Evolutionary conservation across 1,140 invertebrate genomes (phyloP).

Genomic region (Archivesica marissinica): DNA sequence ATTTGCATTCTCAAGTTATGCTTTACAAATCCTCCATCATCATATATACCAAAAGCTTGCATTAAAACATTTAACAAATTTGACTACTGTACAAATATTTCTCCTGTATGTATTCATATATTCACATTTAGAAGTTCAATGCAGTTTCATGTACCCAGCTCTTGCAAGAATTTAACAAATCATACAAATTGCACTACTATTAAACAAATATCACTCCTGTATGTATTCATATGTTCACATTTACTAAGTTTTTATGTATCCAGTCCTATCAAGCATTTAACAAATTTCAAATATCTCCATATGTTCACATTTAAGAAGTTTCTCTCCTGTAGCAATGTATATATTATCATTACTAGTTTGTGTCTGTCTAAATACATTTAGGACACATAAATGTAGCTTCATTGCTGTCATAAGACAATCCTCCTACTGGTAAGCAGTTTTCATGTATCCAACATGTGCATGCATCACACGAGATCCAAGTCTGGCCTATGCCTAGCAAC

Average conservation of each 20-base stretch:
- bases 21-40: no score
- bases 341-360: not conserved
- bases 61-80: no score
- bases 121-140: no score
- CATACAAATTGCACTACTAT: not conserved
- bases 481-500: slow-evolving; percentile 12
- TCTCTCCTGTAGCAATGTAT: not conserved
- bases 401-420: not conserved
- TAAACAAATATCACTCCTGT: not conserved
- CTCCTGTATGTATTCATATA: no score
- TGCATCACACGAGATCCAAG: slow-evolving; percentile 41
- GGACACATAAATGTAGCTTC: not conserved
- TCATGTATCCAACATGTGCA: slow-evolving; percentile 29
- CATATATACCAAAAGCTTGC: no score
- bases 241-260: not conserved
- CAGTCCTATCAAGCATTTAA: not conserved
- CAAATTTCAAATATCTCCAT: not conserved
- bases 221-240: not conserved
- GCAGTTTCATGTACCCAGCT: no score
- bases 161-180: no score
- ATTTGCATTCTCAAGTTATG: no score
- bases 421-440: slow-evolving; percentile 18
- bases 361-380: slow-evolving; percentile 10
- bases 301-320: not conserved
- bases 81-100: no score